These are phyloP conservation scores for Blastobasis lacticolella DNA, from an alignment of 2,888 invertebrate genomes.

Conservation along the genomic window DNA sequence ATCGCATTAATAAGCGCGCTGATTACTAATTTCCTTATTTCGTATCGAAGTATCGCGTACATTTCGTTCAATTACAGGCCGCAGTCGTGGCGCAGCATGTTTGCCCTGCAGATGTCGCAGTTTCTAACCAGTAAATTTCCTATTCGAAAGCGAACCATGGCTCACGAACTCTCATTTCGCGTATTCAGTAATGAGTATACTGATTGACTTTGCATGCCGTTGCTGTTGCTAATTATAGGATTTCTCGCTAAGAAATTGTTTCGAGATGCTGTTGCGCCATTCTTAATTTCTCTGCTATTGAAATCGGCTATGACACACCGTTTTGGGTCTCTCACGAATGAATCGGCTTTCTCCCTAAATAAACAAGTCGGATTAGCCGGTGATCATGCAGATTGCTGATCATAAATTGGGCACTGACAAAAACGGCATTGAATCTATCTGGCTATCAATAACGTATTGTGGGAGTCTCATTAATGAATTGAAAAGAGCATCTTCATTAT, in stretches of 20 bases:
- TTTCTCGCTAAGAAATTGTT: conserved; percentile 34
- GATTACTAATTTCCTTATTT: not conserved
- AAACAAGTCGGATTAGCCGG: conserved; percentile 43
- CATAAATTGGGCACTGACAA: conserved; percentile 50
- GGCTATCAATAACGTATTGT: conserved; percentile 50
- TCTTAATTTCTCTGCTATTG: conserved; percentile 39
- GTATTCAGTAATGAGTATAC: conserved; percentile 45
- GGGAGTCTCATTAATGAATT: conserved; percentile 60
- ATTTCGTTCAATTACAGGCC: conserved; percentile 25
- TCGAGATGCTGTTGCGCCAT: conserved; percentile 25
- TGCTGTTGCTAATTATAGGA: conserved; percentile 43
- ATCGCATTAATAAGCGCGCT: not conserved
- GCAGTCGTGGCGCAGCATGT: conserved; percentile 25
- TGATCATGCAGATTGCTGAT: conserved; percentile 42
- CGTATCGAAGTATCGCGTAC: not conserved
- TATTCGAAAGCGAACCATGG: conserved; percentile 50
- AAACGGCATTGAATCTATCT: conserved; percentile 40
- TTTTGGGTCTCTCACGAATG: conserved; percentile 25
- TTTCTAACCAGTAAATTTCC: conserved; percentile 45
- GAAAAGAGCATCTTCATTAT: conserved; percentile 66
- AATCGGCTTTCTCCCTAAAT: conserved; percentile 38
- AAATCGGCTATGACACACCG: conserved; percentile 18
- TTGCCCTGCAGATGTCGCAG: conserved; percentile 39
- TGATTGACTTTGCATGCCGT: conserved; percentile 45
- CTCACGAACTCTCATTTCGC: conserved; percentile 45